Percentiles rank a stretch among this genome's conserved stretches.
Evolutionary conservation across 2,888 invertebrate genomes (phyloP).

Genomic region (Coecobrya sp.): DNA sequence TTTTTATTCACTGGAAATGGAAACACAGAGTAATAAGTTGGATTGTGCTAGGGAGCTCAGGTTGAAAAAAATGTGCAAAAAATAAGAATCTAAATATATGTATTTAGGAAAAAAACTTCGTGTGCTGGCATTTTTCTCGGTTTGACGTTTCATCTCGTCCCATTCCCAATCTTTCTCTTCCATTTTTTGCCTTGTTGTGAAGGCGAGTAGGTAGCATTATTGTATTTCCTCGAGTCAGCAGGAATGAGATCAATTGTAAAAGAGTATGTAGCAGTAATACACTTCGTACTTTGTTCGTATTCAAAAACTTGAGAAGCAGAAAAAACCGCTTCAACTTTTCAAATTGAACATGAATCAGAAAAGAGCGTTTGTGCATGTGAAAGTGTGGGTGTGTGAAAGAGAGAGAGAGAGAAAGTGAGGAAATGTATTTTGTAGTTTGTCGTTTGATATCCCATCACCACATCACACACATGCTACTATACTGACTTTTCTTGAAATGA

Average conservation of each 20-base stretch:
- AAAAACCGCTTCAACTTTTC: conserved; percentile 18
- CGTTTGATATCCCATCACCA: conserved; percentile 29
- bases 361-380: background rate
- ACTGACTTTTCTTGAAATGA: conserved; percentile 43
- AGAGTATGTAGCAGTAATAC: background rate
- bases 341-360: conserved; percentile 40
- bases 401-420: background rate
- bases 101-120: too few species aligned
- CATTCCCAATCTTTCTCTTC: background rate
- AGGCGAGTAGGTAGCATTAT: background rate
- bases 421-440: conserved; percentile 7
- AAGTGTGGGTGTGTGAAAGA: too few species aligned
- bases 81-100: background rate
- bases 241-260: background rate
- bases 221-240: background rate
- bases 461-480: background rate
- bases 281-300: background rate
- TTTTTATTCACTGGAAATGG: too few species aligned
- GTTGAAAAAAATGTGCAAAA: background rate
- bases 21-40: too few species aligned
- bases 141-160: background rate
- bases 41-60: background rate
- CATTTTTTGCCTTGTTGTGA: background rate
- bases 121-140: background rate
- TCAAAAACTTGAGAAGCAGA: background rate